Conservation (phyloP, 2,797 vertebrate genomes). For the Bradypus variegatus region DNA sequence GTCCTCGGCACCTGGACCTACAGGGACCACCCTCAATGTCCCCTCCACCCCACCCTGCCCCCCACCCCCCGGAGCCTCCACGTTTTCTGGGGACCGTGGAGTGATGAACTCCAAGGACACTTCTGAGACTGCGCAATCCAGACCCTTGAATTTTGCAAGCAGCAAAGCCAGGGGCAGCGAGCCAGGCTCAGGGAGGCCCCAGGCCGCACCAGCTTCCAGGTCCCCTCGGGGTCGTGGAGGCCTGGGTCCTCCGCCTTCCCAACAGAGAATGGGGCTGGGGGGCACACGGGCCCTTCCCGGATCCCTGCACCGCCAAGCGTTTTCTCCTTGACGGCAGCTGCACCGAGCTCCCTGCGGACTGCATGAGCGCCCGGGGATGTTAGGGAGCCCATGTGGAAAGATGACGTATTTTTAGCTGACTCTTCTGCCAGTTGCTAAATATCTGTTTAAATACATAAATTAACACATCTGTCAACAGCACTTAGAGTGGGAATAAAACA, state of each 20-base stretch:
- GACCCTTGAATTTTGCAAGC: neutral
- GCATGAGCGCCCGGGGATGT: neutral
- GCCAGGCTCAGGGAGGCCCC: too few relatives aligned
- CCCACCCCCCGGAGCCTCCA: neutral
- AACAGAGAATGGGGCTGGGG: too few relatives aligned
- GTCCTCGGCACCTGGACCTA: accelerated
- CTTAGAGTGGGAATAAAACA: constrained; percentile 36
- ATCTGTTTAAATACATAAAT: constrained; percentile 60
- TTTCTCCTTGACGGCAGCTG: too few relatives aligned
- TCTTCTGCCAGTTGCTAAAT: constrained; percentile 40
- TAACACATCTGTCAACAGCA: constrained; percentile 43
- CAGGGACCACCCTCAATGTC: neutral
- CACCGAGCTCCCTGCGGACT: neutral
- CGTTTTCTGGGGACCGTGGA: neutral
- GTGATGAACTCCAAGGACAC: accelerated
- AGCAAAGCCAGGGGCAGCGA: too few relatives aligned
- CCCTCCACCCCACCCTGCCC: neutral
- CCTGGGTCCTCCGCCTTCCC: neutral
- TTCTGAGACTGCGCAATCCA: neutral
- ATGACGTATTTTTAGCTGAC: constrained; percentile 10
- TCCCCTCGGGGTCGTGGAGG: too few relatives aligned
- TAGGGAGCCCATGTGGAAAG: constrained; percentile 18
- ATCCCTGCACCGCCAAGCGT: too few relatives aligned
- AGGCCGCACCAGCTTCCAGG: too few relatives aligned
- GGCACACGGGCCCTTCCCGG: too few relatives aligned